A percentile compares a stretch with the other conserved stretches of the same genome.
Evolutionary conservation across 1,140 invertebrate species (phyloP).

Genomic region (Musca vetustissima): DNA sequence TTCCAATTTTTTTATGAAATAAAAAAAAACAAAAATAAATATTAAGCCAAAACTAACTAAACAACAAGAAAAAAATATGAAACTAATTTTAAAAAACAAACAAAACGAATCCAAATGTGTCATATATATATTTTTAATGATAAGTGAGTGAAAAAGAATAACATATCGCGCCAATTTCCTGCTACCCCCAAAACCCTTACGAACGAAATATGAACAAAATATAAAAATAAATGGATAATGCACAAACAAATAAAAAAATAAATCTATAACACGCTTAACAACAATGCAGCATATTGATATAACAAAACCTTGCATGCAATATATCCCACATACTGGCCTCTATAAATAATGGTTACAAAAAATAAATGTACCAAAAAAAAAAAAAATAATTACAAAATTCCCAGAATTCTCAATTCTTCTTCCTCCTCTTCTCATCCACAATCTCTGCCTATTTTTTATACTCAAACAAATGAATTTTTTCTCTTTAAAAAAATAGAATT

Average conservation of each 20-base stretch:
- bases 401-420: background rate
- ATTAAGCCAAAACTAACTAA: conserved; percentile 19
- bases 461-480: conserved; percentile 12
- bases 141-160: conserved; percentile 4
- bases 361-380: too few relatives aligned
- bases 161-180: background rate
- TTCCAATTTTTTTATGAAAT: conserved; percentile 9
- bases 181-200: too few relatives aligned
- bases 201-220: background rate
- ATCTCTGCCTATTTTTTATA: conserved; percentile 15
- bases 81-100: background rate
- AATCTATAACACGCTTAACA: too few relatives aligned
- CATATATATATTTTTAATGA: conserved; percentile 13
- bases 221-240: background rate
- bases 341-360: background rate
- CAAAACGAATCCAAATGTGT: conserved; percentile 15
- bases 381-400: too few relatives aligned
- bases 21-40: conserved; percentile 4
- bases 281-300: too few relatives aligned
- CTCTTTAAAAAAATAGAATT: background rate
- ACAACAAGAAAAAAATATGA: background rate
- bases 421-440: background rate
- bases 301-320: background rate
- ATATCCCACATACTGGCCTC: background rate
- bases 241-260: too few relatives aligned